Percentiles rank a stretch among this genome's conserved stretches.
Evolutionary conservation across 2,888 invertebrate species (phyloP).

Genomic region (Amaurobius ferox): DNA sequence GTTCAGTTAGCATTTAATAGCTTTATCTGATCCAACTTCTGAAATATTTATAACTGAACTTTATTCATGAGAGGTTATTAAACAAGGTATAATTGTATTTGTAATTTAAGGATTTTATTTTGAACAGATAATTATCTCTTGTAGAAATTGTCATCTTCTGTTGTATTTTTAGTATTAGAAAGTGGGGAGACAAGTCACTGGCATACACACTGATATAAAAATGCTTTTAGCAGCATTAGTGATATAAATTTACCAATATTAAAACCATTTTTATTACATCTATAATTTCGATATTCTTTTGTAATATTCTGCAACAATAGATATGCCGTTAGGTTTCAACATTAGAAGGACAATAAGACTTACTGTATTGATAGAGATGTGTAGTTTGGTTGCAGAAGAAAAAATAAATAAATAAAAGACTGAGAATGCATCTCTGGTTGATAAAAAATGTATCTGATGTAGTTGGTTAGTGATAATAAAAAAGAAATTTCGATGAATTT

Average conservation of each 20-base stretch:
- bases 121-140: too few species aligned
- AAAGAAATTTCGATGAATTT: constrained; percentile 34
- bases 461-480: constrained; percentile 55
- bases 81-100: too few species aligned
- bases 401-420: constrained; percentile 9
- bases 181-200: constrained; percentile 24
- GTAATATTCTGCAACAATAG: constrained; percentile 66
- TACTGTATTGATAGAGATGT: constrained; percentile 58
- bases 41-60: too few species aligned
- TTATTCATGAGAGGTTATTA: too few species aligned
- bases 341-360: constrained; percentile 46
- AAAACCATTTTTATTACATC: constrained; percentile 22
- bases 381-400: constrained; percentile 56
- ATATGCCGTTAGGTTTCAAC: constrained; percentile 65
- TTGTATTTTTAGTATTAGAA: not conserved
- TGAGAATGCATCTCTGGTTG: constrained; percentile 47
- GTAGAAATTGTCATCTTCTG: too few species aligned
- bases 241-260: constrained; percentile 39
- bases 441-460: constrained; percentile 46
- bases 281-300: constrained; percentile 45
- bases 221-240: constrained; percentile 71
- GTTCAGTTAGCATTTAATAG: too few species aligned
- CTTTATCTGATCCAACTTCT: too few species aligned
- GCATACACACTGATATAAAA: constrained; percentile 71
- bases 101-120: too few species aligned